phyloP scores from a whole-genome alignment of 37 sponge, comb jelly and placozoan species.

The Agelas oroides region DNA sequence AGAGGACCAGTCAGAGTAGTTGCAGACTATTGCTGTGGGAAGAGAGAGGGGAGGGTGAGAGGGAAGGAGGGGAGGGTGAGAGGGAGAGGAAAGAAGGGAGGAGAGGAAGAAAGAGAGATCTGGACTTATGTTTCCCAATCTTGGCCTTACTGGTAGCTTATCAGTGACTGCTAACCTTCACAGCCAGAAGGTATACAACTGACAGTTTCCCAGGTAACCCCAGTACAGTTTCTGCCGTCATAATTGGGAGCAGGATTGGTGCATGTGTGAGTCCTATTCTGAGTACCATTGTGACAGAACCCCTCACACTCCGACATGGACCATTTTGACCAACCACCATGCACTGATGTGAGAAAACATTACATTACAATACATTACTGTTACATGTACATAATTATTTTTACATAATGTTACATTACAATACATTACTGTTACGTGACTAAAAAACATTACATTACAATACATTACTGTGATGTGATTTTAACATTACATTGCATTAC shows the following conservation, averaged over 20 bases:
- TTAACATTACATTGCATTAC: too few species aligned
- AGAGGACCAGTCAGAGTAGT: neutral
- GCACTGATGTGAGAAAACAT: constrained; percentile 16
- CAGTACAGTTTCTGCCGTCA: constrained; percentile 35
- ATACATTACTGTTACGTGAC: too few species aligned
- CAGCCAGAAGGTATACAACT: constrained; percentile 38
- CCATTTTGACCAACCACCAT: constrained; percentile 60
- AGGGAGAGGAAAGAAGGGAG: too few species aligned
- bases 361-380: too few species aligned
- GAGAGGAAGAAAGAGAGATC: neutral
- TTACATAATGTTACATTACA: too few species aligned
- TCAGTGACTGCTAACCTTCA: constrained; percentile 35
- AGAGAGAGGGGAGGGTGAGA: neutral
- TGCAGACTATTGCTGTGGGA: constrained; percentile 1
- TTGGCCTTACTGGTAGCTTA: too few species aligned
- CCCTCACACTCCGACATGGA: constrained; percentile 32
- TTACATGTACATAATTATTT: too few species aligned
- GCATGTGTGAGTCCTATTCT: constrained; percentile 34
- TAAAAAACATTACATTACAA: neutral
- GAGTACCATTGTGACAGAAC: constrained; percentile 5
- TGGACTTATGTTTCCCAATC: too few species aligned
- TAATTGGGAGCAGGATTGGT: constrained; percentile 28
- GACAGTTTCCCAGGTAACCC: neutral
- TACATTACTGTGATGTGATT: too few species aligned
- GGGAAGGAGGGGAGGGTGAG: neutral